A percentile compares a stretch with the other conserved stretches of the same genome.
Evolutionary conservation across 2,113 vertebrate genomes (phyloP).

Genomic region (Saimiri boliviensis): DNA sequence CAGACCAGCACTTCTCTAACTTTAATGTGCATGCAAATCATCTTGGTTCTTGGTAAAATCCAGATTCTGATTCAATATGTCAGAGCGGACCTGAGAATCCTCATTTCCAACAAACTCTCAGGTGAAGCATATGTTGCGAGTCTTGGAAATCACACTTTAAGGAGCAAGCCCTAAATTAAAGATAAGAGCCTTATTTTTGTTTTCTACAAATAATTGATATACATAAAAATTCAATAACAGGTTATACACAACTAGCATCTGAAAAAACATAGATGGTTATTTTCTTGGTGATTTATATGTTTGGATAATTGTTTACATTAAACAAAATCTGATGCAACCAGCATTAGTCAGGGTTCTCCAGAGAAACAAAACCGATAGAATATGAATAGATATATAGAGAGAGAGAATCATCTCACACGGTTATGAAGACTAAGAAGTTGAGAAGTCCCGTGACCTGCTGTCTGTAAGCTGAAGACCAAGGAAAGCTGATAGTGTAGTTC

Average conservation of each 20-base stretch:
- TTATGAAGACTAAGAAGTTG: neutral
- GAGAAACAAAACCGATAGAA: neutral
- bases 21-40: neutral
- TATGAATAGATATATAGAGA: no score
- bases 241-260: neutral
- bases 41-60: neutral
- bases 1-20: neutral
- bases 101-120: neutral
- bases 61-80: neutral
- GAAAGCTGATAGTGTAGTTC: neutral
- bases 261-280: neutral
- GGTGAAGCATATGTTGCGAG: neutral
- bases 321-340: neutral
- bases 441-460: neutral
- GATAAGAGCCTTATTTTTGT: neutral
- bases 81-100: neutral
- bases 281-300: neutral
- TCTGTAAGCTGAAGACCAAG: neutral
- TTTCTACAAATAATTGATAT: neutral
- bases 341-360: neutral
- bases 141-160: neutral
- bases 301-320: neutral
- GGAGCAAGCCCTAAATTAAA: neutral
- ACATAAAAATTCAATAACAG: neutral
- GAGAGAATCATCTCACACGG: neutral